These are phyloP conservation scores for Ischnus inquisitorius DNA, from an alignment of 2,888 invertebrate genomes.

Conservation along the genomic window DNA sequence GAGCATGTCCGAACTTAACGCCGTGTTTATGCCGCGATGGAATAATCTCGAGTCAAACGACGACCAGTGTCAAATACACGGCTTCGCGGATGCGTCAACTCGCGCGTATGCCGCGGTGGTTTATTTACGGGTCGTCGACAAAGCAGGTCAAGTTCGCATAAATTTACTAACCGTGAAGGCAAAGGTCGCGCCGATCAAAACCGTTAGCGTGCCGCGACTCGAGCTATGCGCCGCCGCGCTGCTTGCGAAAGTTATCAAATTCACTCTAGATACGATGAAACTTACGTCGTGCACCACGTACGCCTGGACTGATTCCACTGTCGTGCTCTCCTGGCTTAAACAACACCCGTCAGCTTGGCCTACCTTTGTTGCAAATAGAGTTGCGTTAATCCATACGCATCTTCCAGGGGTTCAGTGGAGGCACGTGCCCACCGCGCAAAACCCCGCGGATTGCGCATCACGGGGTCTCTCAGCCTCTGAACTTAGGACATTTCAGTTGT, in stretches of 20 bases:
- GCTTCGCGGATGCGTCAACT: conserved; percentile 62
- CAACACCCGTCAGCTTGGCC: conserved; percentile 56
- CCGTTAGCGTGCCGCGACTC: conserved; percentile 59
- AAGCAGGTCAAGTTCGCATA: neutral
- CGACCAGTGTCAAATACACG: conserved; percentile 42
- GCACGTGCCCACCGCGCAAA: conserved; percentile 68
- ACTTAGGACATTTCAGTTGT: conserved; percentile 59
- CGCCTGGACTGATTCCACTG: conserved; percentile 68
- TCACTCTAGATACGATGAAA: conserved; percentile 17
- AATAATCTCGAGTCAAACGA: neutral
- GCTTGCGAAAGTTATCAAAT: conserved; percentile 40
- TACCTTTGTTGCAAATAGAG: conserved; percentile 61
- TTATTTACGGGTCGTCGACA: neutral
- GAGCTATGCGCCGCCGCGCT: conserved; percentile 66
- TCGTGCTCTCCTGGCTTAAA: conserved; percentile 67
- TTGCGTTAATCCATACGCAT: conserved; percentile 28
- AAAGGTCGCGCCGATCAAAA: conserved; percentile 63
- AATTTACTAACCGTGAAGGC: conserved; percentile 44
- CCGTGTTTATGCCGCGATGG: conserved; percentile 46
- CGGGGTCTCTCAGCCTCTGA: conserved; percentile 67
- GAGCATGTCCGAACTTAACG: neutral
- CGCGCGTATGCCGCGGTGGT: conserved; percentile 55
- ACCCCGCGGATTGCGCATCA: conserved; percentile 73
- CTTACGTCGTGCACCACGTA: neutral
- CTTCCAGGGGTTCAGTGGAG: conserved; percentile 60